A percentile compares a stretch with the other conserved stretches of the same genome.
phyloP scores from a whole-genome alignment of 2,888 invertebrate genomes.

The Seira ritae region DNA sequence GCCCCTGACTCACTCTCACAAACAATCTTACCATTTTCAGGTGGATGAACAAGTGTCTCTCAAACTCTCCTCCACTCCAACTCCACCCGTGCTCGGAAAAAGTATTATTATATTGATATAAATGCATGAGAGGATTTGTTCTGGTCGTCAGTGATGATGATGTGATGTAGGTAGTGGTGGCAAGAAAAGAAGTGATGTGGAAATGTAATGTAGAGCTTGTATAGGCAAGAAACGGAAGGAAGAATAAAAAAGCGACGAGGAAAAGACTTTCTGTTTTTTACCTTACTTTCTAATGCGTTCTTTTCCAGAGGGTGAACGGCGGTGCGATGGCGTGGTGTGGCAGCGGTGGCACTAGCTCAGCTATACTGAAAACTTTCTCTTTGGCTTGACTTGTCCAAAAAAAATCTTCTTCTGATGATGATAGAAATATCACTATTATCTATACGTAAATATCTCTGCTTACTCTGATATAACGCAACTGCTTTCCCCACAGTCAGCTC shows the following conservation, averaged over 20 bases:
- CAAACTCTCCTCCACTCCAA: not conserved
- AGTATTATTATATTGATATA: conserved; percentile 30
- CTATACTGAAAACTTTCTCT: too few species aligned
- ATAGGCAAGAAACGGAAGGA: not conserved
- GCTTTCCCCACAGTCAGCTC: too few species aligned
- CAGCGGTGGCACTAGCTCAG: too few species aligned
- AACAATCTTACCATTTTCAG: conserved; percentile 15
- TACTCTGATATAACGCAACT: too few species aligned
- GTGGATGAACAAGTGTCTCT: conserved; percentile 40
- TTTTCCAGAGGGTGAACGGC: not conserved
- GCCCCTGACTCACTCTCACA: not conserved
- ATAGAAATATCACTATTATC: too few species aligned
- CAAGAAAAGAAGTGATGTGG: conserved; percentile 14
- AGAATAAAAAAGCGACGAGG: not conserved
- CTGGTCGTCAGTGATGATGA: conserved; percentile 7
- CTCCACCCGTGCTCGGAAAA: not conserved
- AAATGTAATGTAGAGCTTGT: conserved; percentile 2
- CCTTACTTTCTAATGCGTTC: not conserved
- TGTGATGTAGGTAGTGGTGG: not conserved
- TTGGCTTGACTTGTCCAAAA: too few species aligned
- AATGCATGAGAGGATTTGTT: conserved; percentile 28
- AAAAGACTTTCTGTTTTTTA: not conserved
- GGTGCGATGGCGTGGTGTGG: too few species aligned
- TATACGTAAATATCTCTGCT: too few species aligned
- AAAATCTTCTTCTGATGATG: too few species aligned